A percentile compares a stretch with the other conserved stretches of the same genome.
phyloP scores from a whole-genome alignment of 1,140 invertebrate species.

The Teleogryllus occipitalis region DNA sequence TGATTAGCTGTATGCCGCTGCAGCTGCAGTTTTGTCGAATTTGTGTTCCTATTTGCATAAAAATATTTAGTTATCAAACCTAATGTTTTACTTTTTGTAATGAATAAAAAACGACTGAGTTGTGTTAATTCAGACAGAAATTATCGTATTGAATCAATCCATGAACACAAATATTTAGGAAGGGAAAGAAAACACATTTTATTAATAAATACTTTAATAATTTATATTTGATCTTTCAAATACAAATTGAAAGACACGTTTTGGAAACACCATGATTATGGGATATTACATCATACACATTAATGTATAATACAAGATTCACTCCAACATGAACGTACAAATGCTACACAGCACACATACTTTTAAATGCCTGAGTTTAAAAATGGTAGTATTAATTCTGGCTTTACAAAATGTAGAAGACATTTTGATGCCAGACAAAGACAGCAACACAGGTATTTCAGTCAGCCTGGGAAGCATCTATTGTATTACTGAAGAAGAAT shows the following conservation, averaged over 20 bases:
- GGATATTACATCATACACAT: neutral
- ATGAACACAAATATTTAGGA: neutral
- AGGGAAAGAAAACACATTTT: neutral
- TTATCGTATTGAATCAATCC: no score
- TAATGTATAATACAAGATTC: neutral
- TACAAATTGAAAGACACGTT: neutral
- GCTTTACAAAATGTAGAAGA: neutral
- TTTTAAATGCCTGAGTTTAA: neutral
- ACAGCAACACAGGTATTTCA: neutral
- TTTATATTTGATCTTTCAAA: conserved; percentile 1
- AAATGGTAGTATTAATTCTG: neutral
- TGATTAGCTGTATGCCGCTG: no score
- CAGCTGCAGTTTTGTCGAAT: no score
- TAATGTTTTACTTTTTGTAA: no score
- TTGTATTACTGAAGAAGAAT: neutral
- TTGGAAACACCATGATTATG: conserved; percentile 2
- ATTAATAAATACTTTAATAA: neutral
- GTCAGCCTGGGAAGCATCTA: neutral
- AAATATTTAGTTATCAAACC: no score
- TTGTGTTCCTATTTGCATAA: no score
- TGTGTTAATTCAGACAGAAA: no score
- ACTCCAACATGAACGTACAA: neutral
- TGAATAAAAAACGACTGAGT: no score
- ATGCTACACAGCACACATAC: neutral
- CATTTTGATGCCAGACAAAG: neutral